These are phyloP conservation scores for Heterodera carotae DNA, from an alignment of 1,140 invertebrate species.

Conservation along the genomic window DNA sequence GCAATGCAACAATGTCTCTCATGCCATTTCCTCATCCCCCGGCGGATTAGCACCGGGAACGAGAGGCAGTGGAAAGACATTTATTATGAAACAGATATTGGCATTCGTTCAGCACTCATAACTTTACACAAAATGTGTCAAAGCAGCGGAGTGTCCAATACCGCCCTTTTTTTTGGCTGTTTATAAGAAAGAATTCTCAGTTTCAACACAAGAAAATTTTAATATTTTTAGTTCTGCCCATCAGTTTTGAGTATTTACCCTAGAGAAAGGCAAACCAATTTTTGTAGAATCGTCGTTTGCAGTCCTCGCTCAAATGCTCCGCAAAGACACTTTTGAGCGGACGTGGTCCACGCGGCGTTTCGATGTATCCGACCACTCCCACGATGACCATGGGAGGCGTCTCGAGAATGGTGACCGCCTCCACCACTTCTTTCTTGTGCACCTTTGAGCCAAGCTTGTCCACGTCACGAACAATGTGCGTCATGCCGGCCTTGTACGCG, in stretches of 20 bases:
- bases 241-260: neutral
- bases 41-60: neutral
- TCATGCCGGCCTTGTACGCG: conserved; percentile 99
- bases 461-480: conserved; percentile 96
- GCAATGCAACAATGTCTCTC: conserved; percentile 39
- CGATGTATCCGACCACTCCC: conserved; percentile 96
- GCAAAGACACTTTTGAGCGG: conserved; percentile 95
- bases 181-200: neutral
- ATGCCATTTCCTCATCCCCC: conserved; percentile 43
- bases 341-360: conserved; percentile 92
- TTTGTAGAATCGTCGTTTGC: conserved; percentile 96
- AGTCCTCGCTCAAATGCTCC: conserved; percentile 97
- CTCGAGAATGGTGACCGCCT: conserved; percentile 96
- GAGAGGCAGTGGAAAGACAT: conserved; percentile 61
- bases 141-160: conserved; percentile 42
- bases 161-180: neutral
- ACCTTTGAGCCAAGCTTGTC: conserved; percentile 96
- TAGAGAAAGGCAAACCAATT: conserved; percentile 81
- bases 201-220: neutral
- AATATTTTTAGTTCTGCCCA: neutral
- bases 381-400: conserved; percentile 96
- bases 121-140: conserved; percentile 10
- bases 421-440: conserved; percentile 99
- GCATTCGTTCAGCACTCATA: conserved; percentile 44
- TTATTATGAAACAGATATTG: conserved; percentile 3